Conservation (phyloP, 1,140 invertebrate genomes). For the Apis mellifera region Amel_HAv3.1 CM009932.2:10052001-10052500, state of each 20-base stretch:
- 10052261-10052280: constrained; percentile 32
- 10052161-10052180: constrained; percentile 39
- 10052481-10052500: constrained; percentile 32
- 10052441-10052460: constrained; percentile 36
- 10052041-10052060: constrained; percentile 1
- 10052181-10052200: constrained; percentile 39
- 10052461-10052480: constrained; percentile 35
- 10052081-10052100: not conserved
- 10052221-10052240: constrained; percentile 46
- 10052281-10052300: constrained; percentile 55
- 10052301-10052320: constrained; percentile 36
- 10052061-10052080: constrained; percentile 7
- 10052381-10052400: constrained; percentile 38
- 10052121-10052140: constrained; percentile 36
- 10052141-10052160: constrained; percentile 19
- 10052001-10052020: constrained; percentile 3
- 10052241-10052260: constrained; percentile 42
- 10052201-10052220: constrained; percentile 38
- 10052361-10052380: not conserved
- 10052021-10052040: not conserved
- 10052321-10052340: not conserved
- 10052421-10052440: constrained; percentile 37
- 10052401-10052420: constrained; percentile 25
- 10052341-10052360: not conserved
- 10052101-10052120: constrained; percentile 45